Percentiles rank a stretch among this genome's conserved stretches.
These are phyloP conservation scores for Scartelaos histophorus DNA, from an alignment of 2,113 vertebrate genomes.

Conservation along the genomic window DNA sequence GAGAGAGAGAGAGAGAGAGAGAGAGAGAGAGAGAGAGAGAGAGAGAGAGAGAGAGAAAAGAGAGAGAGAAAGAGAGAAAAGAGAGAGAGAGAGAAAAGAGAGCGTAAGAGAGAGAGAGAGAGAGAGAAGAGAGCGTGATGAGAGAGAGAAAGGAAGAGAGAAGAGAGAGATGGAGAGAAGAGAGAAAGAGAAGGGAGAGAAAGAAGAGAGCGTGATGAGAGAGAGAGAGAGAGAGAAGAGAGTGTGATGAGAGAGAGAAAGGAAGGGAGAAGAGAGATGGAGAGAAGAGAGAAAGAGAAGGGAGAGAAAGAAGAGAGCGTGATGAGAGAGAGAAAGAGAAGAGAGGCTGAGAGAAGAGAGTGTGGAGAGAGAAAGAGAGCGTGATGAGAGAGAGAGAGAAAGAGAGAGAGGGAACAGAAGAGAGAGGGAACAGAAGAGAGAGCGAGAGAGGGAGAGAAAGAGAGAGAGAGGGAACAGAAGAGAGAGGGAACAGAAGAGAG, in stretches of 20 bases:
- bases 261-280: slow-evolving; percentile 40
- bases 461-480: no score
- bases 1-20: slow-evolving; percentile 46
- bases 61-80: slow-evolving; percentile 51
- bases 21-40: slow-evolving; percentile 52
- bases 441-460: slow-evolving; percentile 46
- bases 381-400: slow-evolving; percentile 46
- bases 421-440: no score
- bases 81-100: no score
- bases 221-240: slow-evolving; percentile 52
- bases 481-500: no score
- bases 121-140: no score
- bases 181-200: slow-evolving; percentile 48
- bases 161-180: slow-evolving; percentile 55
- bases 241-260: slow-evolving; percentile 50
- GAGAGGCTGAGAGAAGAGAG: slow-evolving; percentile 55
- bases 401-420: slow-evolving; percentile 57
- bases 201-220: no score
- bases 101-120: slow-evolving; percentile 50
- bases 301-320: slow-evolving; percentile 45
- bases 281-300: slow-evolving; percentile 55
- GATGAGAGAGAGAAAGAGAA: slow-evolving; percentile 52
- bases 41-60: slow-evolving; percentile 48
- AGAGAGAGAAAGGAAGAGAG: slow-evolving; percentile 47
- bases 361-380: no score